phyloP scores from a whole-genome alignment of 2,113 vertebrate genomes.

The Pheucticus melanocephalus region DNA sequence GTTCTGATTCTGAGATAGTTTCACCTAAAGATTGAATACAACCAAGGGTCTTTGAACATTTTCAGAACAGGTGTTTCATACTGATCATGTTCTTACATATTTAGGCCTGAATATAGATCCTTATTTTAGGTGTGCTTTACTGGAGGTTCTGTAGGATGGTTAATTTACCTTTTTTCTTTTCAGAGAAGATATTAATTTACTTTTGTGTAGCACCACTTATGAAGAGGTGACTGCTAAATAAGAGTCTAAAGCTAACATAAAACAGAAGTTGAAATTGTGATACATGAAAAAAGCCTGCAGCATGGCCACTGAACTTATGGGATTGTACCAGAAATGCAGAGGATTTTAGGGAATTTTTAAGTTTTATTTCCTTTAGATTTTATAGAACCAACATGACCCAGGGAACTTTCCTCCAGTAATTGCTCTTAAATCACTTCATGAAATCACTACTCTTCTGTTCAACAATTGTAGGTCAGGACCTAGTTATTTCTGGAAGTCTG shows the following conservation, averaged over 20 bases:
- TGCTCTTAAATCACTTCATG: constrained; percentile 18
- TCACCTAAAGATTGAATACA: not conserved
- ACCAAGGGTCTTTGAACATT: not conserved
- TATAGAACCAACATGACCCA: not conserved
- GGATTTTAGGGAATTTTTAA: not conserved
- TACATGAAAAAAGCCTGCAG: not conserved
- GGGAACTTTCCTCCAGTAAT: not conserved
- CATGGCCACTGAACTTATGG: not conserved
- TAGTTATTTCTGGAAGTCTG: constrained; percentile 17
- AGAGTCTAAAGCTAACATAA: not conserved
- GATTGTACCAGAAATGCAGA: not conserved
- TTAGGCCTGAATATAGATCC: not conserved
- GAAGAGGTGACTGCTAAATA: not conserved
- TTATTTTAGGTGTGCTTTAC: not conserved
- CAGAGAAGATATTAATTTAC: not conserved
- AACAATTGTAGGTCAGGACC: not conserved
- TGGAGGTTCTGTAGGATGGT: not conserved
- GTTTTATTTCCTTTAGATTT: constrained; percentile 13
- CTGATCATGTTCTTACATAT: not conserved
- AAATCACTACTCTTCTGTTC: constrained; percentile 13
- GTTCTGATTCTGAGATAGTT: not conserved
- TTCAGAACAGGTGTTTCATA: not conserved
- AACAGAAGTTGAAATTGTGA: not conserved
- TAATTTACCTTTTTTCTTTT: not conserved
- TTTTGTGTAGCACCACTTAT: not conserved